Evolutionary conservation across 37 sponge, comb jelly and placozoan species (phyloP).

Genomic region (Crambe crambe): DNA sequence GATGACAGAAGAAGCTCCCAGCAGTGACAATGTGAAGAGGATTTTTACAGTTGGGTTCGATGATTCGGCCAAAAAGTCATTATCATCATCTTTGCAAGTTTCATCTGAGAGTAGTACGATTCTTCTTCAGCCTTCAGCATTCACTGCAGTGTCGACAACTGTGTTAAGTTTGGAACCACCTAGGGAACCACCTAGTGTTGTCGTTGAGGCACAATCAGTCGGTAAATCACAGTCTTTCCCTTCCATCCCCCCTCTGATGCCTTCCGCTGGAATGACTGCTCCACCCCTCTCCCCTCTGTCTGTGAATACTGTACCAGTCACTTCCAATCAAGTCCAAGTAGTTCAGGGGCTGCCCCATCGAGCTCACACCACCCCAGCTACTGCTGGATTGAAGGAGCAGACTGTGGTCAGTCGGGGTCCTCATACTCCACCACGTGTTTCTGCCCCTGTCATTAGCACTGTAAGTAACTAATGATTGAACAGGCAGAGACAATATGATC

Average conservation of each 20-base stretch:
- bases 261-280: conserved; percentile 63
- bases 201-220: not conserved
- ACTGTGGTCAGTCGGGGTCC: too few species aligned
- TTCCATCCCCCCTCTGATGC: conserved; percentile 57
- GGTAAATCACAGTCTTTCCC: conserved; percentile 24
- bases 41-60: too few species aligned
- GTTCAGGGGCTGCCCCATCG: not conserved
- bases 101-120: not conserved
- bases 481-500: too few species aligned
- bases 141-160: not conserved
- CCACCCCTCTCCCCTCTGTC: conserved; percentile 23
- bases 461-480: too few species aligned
- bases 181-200: conserved; percentile 7
- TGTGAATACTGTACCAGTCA: not conserved
- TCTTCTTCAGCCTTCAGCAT: conserved; percentile 18
- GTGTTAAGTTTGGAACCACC: not conserved
- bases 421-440: not conserved
- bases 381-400: too few species aligned
- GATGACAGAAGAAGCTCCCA: conserved; percentile 19
- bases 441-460: not conserved
- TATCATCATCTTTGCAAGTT: too few species aligned
- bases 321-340: not conserved
- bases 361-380: not conserved
- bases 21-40: not conserved
- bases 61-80: not conserved